These are phyloP conservation scores for Merops nubicus DNA, from an alignment of 2,113 vertebrate genomes.

Conservation along the genomic window DNA sequence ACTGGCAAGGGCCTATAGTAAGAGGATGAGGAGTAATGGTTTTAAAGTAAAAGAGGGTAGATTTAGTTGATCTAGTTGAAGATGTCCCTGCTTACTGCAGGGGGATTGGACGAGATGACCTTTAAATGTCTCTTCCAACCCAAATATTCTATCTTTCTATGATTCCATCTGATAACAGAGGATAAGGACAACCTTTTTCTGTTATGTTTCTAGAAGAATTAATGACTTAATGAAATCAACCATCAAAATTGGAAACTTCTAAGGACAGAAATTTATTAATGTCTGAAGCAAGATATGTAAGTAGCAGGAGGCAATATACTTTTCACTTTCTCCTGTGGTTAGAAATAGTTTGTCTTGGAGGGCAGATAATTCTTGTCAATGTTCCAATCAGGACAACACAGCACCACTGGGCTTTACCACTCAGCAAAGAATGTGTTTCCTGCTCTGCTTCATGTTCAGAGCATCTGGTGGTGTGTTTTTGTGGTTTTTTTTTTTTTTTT, in stretches of 20 bases:
- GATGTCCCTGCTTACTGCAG: too few relatives aligned
- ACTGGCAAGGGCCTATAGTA: rapidly evolving
- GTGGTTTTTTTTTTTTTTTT: rapidly evolving
- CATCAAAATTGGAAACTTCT: neutral
- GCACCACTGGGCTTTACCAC: neutral
- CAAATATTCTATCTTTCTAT: neutral
- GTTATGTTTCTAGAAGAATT: neutral
- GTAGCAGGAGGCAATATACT: neutral
- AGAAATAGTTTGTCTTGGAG: neutral
- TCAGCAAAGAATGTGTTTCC: neutral
- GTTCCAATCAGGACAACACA: neutral
- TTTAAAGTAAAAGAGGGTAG: too few relatives aligned
- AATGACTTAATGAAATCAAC: neutral
- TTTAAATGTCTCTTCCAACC: neutral
- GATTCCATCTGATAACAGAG: neutral
- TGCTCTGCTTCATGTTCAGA: neutral
- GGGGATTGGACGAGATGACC: too few relatives aligned
- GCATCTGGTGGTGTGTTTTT: too few relatives aligned
- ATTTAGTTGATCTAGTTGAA: too few relatives aligned
- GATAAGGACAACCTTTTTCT: neutral
- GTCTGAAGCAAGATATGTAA: neutral
- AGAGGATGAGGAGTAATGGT: neutral
- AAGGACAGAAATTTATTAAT: neutral
- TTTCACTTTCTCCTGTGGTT: neutral
- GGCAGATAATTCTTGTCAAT: neutral